phyloP scores from a whole-genome alignment of 2,888 invertebrate species.

The Agriotes lineatus region DNA sequence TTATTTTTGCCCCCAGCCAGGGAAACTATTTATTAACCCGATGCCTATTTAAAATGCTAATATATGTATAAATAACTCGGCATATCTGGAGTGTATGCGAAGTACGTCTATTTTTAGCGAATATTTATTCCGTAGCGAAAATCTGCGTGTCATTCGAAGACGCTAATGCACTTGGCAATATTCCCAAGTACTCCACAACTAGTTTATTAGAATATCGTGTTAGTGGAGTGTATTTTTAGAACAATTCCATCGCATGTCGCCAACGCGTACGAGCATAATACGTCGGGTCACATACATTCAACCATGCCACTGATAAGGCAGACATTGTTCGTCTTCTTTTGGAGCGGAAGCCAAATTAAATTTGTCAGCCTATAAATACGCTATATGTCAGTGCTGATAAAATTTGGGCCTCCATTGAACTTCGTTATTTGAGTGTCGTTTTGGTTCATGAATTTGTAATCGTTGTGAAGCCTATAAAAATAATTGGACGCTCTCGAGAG shows the following conservation, averaged over 20 bases:
- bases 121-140: neutral
- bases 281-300: neutral
- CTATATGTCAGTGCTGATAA: slow-evolving; percentile 15
- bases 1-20: slow-evolving; percentile 8
- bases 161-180: neutral
- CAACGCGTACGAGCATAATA: neutral
- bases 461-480: neutral
- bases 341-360: slow-evolving; percentile 9
- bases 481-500: neutral
- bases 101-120: neutral
- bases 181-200: neutral
- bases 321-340: slow-evolving; percentile 8
- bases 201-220: neutral
- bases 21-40: slow-evolving; percentile 11
- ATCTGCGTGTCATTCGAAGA: neutral
- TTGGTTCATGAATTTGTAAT: slow-evolving; percentile 3
- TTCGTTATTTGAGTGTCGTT: neutral
- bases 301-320: neutral
- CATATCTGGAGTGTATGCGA: slow-evolving; percentile 3
- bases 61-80: slow-evolving; percentile 1
- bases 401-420: neutral
- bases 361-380: slow-evolving; percentile 13
- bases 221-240: neutral
- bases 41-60: slow-evolving; percentile 16
- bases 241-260: neutral